These are phyloP conservation scores for Tichodroma muraria DNA, from an alignment of 2,113 vertebrate species.

Conservation along the genomic window DNA sequence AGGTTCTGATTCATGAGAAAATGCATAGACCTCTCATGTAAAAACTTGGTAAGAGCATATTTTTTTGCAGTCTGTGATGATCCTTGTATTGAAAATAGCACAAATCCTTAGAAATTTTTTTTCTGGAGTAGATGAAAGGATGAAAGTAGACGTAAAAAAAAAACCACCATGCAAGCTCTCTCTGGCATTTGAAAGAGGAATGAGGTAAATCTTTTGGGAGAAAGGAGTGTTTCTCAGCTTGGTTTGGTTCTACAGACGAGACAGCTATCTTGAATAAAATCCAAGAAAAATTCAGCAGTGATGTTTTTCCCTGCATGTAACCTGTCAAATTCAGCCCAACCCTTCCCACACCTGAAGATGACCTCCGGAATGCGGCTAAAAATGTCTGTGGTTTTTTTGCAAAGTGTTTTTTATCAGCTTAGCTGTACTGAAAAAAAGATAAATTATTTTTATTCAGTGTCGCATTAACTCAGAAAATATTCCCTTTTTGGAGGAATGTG, in stretches of 20 bases:
- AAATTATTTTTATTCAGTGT: not conserved
- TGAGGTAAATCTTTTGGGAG: not conserved
- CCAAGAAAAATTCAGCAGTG: not conserved
- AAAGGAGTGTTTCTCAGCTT: not conserved
- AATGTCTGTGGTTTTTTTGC: not conserved
- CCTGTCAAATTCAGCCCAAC: not conserved
- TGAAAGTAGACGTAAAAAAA: not conserved
- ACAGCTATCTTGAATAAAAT: not conserved
- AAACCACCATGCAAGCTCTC: not conserved
- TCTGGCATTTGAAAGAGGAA: conserved; percentile 1
- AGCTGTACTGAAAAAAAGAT: not conserved
- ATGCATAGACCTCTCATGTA: not conserved
- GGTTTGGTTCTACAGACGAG: not conserved
- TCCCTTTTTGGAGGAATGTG: not conserved
- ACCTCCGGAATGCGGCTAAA: not conserved
- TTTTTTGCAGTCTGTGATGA: not conserved
- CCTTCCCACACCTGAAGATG: not conserved
- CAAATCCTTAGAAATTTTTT: not conserved
- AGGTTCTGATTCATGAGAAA: conserved; percentile 2
- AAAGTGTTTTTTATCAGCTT: not conserved
- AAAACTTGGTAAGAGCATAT: not conserved
- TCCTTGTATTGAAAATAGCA: not conserved
- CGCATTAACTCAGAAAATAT: not conserved
- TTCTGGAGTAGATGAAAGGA: not conserved
- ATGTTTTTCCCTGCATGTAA: not conserved